Evolutionary conservation across 2,888 invertebrate genomes (phyloP).

Genomic region (Escarpia spicata): DNA sequence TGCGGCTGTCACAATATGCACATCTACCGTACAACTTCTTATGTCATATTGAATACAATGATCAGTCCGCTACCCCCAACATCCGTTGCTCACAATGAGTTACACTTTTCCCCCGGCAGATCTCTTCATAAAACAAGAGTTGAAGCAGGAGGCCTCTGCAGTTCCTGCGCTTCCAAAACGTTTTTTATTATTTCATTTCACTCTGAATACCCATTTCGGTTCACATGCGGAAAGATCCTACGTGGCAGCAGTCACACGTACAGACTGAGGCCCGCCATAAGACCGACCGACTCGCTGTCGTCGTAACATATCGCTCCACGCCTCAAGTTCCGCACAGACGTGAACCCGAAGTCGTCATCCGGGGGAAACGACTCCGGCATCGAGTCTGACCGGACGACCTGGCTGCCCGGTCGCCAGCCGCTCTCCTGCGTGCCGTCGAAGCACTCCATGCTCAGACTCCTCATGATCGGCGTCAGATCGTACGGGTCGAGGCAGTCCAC

Average conservation of each 20-base stretch:
- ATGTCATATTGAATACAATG: too few relatives aligned
- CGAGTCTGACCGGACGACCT: not conserved
- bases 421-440: not conserved
- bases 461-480: not conserved
- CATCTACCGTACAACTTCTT: too few relatives aligned
- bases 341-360: not conserved
- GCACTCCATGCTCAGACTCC: not conserved
- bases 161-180: too few relatives aligned
- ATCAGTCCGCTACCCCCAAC: too few relatives aligned
- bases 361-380: not conserved
- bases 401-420: not conserved
- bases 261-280: not conserved
- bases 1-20: too few relatives aligned
- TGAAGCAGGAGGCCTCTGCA: too few relatives aligned
- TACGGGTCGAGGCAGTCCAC: not conserved
- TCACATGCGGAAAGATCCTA: not conserved
- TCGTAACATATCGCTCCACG: not conserved
- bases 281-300: not conserved
- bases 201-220: not conserved
- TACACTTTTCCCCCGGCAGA: too few relatives aligned
- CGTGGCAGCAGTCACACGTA: not conserved
- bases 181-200: too few relatives aligned
- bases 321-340: not conserved
- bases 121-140: too few relatives aligned
- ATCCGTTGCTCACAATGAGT: too few relatives aligned